Base-by-base conservation (phyloP, 2,113 vertebrate species). In the Pachycephala philippinensis region DNA sequence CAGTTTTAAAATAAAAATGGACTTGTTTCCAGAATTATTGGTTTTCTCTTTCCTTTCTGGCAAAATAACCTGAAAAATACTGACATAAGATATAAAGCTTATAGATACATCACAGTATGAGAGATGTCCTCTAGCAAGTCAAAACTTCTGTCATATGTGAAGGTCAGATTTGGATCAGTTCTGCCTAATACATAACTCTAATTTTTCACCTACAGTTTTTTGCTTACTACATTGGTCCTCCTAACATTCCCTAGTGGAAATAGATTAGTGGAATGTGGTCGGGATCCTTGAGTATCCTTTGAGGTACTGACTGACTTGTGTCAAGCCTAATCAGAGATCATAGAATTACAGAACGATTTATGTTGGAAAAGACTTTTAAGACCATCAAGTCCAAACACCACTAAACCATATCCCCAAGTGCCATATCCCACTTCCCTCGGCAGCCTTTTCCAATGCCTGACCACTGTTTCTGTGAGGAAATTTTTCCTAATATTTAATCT, bases 401-500 rank as follows among this genome's bases (percentile, higher is more conserved):
- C 3, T 35, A 28, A 49, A 39, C 17, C 30, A 40, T 49, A 53
- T 39, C 30, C 16, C 9, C 13, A 30, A 19, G 5, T 14, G 24
- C 20, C 40, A 26, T 30, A 71, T 42, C 7, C 20, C 42, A 49
- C 26, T 31, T 35, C 26, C 31, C 26, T 50, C 14, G 31, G 10
- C 9, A 56, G 26, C 17, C 20, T 80, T 63, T 40, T 59, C 44
- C 31, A 42, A 57, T 35, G 44, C 6, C 31, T 35, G 13, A 35
- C 21, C 26, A 35, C 4, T 0, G 0, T 42, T 72, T 24, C 31
- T 57, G 18, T 26, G 44, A 72, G 65, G 31, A 72, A 37, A 5
- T 42, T 64, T 56, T 88, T 57, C 15, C 10, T 80, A 16, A 49
- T 49, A 56, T 57, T 31, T 54, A 88, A 27, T 56, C 22, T 40